Evolutionary conservation across 30 jellyfish, hydroid and myxozoan species (phyloP).

Genomic region (Catostylus mosaicus): DNA sequence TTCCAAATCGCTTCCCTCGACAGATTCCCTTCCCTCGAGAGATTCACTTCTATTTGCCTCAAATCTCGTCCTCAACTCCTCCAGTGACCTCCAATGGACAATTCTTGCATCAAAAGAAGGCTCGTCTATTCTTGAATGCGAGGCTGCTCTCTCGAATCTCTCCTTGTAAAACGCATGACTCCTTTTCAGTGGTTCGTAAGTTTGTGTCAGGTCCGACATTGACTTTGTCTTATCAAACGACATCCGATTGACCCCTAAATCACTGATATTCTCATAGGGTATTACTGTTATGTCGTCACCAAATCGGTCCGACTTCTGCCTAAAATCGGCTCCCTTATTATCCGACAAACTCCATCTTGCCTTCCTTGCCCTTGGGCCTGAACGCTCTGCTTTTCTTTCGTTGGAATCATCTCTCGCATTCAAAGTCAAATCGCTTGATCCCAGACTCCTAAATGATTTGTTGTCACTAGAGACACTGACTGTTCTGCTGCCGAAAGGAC

Average conservation of each 20-base stretch:
- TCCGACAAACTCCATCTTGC: too few species aligned
- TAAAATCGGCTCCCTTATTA: too few species aligned
- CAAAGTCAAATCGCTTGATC: not conserved
- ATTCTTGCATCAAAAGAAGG: slow-evolving; percentile 25
- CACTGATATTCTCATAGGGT: not conserved
- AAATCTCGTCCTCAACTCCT: slow-evolving; percentile 21
- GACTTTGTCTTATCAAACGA: not conserved
- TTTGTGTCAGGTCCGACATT: not conserved
- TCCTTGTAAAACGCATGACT: slow-evolving; percentile 12
- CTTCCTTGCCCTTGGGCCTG: too few species aligned
- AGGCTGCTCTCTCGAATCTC: slow-evolving; percentile 20
- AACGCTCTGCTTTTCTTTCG: too few species aligned
- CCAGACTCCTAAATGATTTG: not conserved
- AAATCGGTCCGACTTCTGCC: too few species aligned
- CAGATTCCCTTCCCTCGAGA: not conserved
- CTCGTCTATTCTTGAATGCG: not conserved
- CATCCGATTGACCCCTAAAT: not conserved
- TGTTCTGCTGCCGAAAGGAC: not conserved
- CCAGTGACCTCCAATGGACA: slow-evolving; percentile 27
- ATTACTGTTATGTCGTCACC: not conserved
- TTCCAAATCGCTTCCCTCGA: not conserved
- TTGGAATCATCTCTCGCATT: not conserved
- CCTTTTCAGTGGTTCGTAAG: too few species aligned
- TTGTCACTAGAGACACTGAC: not conserved
- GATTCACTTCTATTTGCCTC: slow-evolving; percentile 18